Conservation (phyloP, 1,140 invertebrate genomes). For the Drosophila obscura region DNA sequence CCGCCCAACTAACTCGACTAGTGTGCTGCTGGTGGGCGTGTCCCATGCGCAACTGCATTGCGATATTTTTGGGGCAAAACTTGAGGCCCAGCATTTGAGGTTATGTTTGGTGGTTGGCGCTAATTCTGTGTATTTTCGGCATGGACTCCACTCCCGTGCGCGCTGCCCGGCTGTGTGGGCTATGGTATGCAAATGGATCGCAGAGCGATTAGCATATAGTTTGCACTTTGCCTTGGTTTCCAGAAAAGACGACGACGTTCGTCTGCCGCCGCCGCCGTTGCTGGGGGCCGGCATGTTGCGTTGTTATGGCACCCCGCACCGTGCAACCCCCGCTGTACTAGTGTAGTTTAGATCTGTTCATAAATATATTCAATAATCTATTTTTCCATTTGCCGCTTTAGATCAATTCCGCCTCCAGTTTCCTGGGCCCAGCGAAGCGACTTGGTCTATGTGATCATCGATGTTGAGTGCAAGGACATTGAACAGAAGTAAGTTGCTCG, state of each 20-base stretch:
- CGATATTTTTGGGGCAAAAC: slow-evolving; percentile 43
- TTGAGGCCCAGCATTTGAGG: slow-evolving; percentile 53
- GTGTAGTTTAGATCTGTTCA: slow-evolving; percentile 20
- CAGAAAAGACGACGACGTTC: slow-evolving; percentile 12
- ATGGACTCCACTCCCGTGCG: slow-evolving; percentile 55
- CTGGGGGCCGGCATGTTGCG: slow-evolving; percentile 1
- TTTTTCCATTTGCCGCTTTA: slow-evolving; percentile 38
- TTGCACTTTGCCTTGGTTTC: slow-evolving; percentile 16
- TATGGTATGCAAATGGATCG: slow-evolving; percentile 45
- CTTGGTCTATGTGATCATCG: slow-evolving; percentile 93
- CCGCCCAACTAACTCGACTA: not conserved
- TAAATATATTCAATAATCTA: slow-evolving; percentile 24
- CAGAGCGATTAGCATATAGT: slow-evolving; percentile 22
- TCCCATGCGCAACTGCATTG: slow-evolving; percentile 66
- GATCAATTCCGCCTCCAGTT: slow-evolving; percentile 90
- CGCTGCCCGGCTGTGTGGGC: slow-evolving; percentile 3
- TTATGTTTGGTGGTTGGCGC: slow-evolving; percentile 61
- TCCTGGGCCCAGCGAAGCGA: slow-evolving; percentile 95
- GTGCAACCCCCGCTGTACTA: not conserved
- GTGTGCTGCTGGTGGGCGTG: slow-evolving; percentile 50
- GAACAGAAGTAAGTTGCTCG: slow-evolving; percentile 87
- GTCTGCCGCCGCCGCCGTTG: slow-evolving; percentile 29
- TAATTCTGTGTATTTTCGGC: slow-evolving; percentile 47
- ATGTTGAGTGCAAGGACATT: slow-evolving; percentile 94
- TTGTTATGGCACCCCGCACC: slow-evolving; percentile 1